Base-by-base conservation (phyloP, 2,888 invertebrate species). In the Morpho deidamia region DNA sequence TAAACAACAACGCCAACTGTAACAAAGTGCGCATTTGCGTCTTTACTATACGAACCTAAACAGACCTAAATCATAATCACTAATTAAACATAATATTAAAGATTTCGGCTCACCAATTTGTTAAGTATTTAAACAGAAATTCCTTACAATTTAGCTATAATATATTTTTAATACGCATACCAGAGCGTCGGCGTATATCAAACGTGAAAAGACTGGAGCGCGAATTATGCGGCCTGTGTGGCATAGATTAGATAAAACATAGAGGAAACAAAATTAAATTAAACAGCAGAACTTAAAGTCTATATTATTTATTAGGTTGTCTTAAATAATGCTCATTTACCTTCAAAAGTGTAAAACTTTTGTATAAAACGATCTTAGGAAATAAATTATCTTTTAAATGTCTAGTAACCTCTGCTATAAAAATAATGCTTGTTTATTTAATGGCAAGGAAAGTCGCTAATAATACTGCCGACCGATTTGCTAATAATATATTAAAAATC, bases 101-200 rank as follows among this genome's bases (percentile, higher is more conserved):
- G 35, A 44, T 46, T 52, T 42, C 8, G 42, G 32, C 50, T 37
- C 41, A 14, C 42, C 49, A 41, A 49, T 50, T 50, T 50, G 50
- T 43, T 38, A 42, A 33, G 39, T 38, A 39, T 53, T 47, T 44
- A 44, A 38, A 41, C 50, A 52, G 37, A 37, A 53, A 47, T 44
- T 42, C 38, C 53, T 44, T 12, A 52, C 52, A 52, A 51, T 55
- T 47, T 47, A 39, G 55, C 42, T 44, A 58, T 52, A 46, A 58
- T 58, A 50, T 57, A 57, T 56, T 60, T 65, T 62, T 60, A 62
- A 60, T 60, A 55, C 49, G 61, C 56, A 64, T 61, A 58, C 57
- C 61, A 59, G 54, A 50, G 44, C 59, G 66, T 61, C 64, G 62
- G 62, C 60, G 51, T 59, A 44, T 52, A 56, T 56, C 56, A 61